Conservation (phyloP, 2,113 vertebrate species). For the Lipophrys pholis region DNA sequence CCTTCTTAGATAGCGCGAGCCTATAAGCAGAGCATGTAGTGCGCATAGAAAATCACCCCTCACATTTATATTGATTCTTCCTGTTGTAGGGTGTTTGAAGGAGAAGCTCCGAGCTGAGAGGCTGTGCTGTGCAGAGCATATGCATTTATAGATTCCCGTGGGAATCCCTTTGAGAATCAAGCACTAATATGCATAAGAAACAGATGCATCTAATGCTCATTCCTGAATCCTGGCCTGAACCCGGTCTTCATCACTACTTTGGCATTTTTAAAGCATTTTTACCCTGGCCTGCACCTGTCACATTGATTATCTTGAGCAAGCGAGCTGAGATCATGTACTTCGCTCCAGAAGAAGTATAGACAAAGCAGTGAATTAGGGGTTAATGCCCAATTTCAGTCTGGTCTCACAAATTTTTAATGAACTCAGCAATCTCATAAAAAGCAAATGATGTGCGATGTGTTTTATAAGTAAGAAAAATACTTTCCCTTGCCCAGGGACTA, state of each 20-base stretch:
- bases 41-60: constrained; percentile 53
- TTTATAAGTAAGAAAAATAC: constrained; percentile 28
- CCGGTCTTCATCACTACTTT: constrained; percentile 22
- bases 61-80: constrained; percentile 58
- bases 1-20: constrained; percentile 38
- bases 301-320: constrained; percentile 61
- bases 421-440: constrained; percentile 44
- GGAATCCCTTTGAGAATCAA: constrained; percentile 54
- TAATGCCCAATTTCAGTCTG: constrained; percentile 50
- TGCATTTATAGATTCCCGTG: constrained; percentile 56
- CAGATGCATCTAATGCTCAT: constrained; percentile 33
- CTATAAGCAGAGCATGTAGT: constrained; percentile 44
- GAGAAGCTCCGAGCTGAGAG: constrained; percentile 54
- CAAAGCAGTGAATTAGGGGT: constrained; percentile 51
- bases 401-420: constrained; percentile 55
- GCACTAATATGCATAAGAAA: constrained; percentile 53
- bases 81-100: constrained; percentile 71
- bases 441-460: constrained; percentile 32
- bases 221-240: constrained; percentile 23
- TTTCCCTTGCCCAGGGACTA: constrained; percentile 2
- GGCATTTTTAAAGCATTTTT: constrained; percentile 39
- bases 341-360: constrained; percentile 44
- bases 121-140: constrained; percentile 30
- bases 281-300: constrained; percentile 53
- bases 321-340: constrained; percentile 39